Conservation (phyloP, 2,113 vertebrate species). For the Xiphias gladius region DNA sequence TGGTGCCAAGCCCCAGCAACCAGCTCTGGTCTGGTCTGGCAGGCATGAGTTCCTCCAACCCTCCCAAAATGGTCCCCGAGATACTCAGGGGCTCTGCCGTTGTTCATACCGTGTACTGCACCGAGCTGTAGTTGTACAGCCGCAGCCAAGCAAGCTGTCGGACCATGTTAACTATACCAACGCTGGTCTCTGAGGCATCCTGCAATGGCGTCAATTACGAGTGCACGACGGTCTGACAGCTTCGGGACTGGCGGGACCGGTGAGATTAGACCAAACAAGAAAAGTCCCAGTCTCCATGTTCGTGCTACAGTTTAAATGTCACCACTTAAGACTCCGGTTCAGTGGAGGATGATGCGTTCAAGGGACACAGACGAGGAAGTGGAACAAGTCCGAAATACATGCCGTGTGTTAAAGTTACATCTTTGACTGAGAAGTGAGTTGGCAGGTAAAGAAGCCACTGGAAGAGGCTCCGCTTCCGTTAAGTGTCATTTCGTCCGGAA, state of each 20-base stretch:
- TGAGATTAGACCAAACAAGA: not conserved
- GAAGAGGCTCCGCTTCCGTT: not conserved
- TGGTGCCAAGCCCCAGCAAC: no score
- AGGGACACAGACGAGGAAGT: slow-evolving; percentile 1
- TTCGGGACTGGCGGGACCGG: no score
- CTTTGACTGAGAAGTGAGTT: not conserved
- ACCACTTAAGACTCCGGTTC: not conserved
- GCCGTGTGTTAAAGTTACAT: not conserved
- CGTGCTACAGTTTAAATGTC: not conserved
- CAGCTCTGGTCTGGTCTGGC: no score
- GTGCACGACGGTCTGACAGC: not conserved
- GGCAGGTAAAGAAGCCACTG: not conserved
- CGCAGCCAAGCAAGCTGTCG: not conserved
- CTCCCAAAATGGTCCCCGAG: not conserved
- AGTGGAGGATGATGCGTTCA: slow-evolving; percentile 32
- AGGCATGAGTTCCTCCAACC: not conserved
- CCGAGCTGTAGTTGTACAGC: not conserved
- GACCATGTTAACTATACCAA: no score
- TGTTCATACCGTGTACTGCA: not conserved
- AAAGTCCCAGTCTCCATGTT: not conserved
- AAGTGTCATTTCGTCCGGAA: not conserved
- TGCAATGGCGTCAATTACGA: not conserved
- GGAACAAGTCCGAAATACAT: not conserved
- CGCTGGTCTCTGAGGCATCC: no score
- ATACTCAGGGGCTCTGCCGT: not conserved